These are phyloP conservation scores for Phaedon cochleariae DNA, from an alignment of 2,888 invertebrate species.

Conservation along the genomic window DNA sequence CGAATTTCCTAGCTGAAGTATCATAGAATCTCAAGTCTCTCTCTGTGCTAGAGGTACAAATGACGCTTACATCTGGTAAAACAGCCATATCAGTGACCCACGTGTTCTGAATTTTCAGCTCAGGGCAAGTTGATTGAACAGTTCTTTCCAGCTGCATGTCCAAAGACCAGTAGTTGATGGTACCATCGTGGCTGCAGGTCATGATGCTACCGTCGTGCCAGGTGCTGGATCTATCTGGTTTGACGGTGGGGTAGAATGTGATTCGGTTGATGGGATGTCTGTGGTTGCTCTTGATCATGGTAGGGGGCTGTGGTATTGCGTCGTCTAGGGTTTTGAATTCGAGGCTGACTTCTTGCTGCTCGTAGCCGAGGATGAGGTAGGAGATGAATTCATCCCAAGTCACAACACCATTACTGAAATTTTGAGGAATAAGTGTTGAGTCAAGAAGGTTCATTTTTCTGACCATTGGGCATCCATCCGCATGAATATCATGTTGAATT, in stretches of 20 bases:
- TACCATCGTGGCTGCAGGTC: slow-evolving; percentile 79
- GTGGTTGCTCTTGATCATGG: slow-evolving; percentile 72
- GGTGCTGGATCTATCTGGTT: slow-evolving; percentile 61
- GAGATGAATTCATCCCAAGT: slow-evolving; percentile 84
- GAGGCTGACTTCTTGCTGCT: slow-evolving; percentile 70
- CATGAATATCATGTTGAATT: slow-evolving; percentile 70
- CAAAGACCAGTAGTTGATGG: slow-evolving; percentile 80
- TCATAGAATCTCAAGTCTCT: slow-evolving; percentile 81
- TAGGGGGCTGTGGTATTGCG: slow-evolving; percentile 70
- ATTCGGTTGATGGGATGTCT: slow-evolving; percentile 74
- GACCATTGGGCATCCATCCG: slow-evolving; percentile 64
- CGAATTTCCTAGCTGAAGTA: slow-evolving; percentile 77
- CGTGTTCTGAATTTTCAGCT: slow-evolving; percentile 68
- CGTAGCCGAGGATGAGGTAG: slow-evolving; percentile 77
- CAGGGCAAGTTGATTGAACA: slow-evolving; percentile 71
- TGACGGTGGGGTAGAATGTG: slow-evolving; percentile 69
- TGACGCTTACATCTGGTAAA: slow-evolving; percentile 79
- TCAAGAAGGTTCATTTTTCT: too few species aligned
- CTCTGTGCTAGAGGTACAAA: slow-evolving; percentile 81
- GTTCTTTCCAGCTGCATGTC: slow-evolving; percentile 73
- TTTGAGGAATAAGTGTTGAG: too few species aligned
- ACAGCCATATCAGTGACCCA: slow-evolving; percentile 79
- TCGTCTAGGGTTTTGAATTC: slow-evolving; percentile 70
- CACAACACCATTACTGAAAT: slow-evolving; percentile 64
- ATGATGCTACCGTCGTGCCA: slow-evolving; percentile 75